Base-by-base conservation (phyloP, 2,797 vertebrate species). In the Chromobotia macracanthus region DNA sequence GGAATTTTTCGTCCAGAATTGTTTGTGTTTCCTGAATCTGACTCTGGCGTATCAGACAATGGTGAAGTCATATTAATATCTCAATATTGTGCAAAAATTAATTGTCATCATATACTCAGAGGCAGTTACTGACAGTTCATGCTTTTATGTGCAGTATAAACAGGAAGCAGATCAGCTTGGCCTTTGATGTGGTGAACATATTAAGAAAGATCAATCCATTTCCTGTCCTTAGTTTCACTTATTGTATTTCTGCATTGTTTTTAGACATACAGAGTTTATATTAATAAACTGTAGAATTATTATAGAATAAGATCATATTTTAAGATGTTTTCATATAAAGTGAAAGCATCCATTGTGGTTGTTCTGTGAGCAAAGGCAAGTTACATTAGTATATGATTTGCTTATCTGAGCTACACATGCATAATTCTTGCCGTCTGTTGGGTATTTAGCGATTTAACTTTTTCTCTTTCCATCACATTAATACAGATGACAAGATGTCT, bases 401-500 rank as follows among this genome's bases (percentile, higher is more conserved):
- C 31, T 48, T 48, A 60, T 31, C 5, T 31, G 3, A 31, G 28
- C 13, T 60, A 18, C 51, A 53, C 6, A 31, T 60, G 23, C 23
- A 61, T 31, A 31, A 31, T 16, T 9, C 5, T 28, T 61, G 2
- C 25, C 13, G 23, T 61, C 25, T 2, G 31, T 8, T 31, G 7
- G 31, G 16, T 16, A 31, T 50, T 69, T 15, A 48, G 0, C 15
- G 18, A 70, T 12, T 35, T 8, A 48, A 74, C 18, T 13, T 38
- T 61, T 71, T 1, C 8, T 15, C 18, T 63, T 2, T 63, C 10
- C 61, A 55, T 41, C 78, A 7, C 56, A 19, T 78, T 64, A 41
- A 67, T 68, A 84, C 87, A 89, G 94, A 94, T 75, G 95, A 95
- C 86, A 92, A 90, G 79, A 85, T 96, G 86, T 96, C 95, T 64